Evolutionary conservation across 2,888 invertebrate genomes (phyloP).

Genomic region (Masnerella sp.): DNA sequence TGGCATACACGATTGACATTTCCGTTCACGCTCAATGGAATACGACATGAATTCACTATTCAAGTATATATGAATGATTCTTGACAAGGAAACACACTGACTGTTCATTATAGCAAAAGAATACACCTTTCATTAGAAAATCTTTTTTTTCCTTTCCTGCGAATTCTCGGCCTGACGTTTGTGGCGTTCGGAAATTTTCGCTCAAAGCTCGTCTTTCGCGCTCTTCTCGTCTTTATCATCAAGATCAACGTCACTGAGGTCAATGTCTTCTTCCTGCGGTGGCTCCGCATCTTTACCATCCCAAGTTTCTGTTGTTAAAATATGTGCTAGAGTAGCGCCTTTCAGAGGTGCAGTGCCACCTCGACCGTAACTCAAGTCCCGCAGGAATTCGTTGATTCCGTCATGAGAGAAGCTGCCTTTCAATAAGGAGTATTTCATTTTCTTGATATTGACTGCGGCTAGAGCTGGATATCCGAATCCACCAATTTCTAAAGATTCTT

Average conservation of each 20-base stretch:
- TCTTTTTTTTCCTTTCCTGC: background rate
- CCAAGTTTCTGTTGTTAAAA: constrained; percentile 87
- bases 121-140: no score
- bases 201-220: constrained; percentile 88
- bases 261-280: constrained; percentile 92
- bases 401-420: constrained; percentile 95
- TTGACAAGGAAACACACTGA: constrained; percentile 58
- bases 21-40: constrained; percentile 45
- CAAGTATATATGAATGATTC: constrained; percentile 51
- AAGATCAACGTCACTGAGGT: constrained; percentile 92
- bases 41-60: constrained; percentile 53
- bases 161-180: no score
- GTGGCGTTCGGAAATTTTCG: background rate
- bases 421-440: constrained; percentile 96
- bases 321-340: constrained; percentile 88
- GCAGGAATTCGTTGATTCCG: constrained; percentile 97
- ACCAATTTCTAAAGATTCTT: constrained; percentile 94
- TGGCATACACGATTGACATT: constrained; percentile 45
- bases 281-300: constrained; percentile 96
- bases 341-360: constrained; percentile 93
- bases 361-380: constrained; percentile 94
- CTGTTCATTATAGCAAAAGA: constrained; percentile 36
- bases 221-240: constrained; percentile 85
- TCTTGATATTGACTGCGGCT: constrained; percentile 97
- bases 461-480: constrained; percentile 99